These are phyloP conservation scores for Rhynchomys soricoides DNA, from an alignment of 2,113 vertebrate species.

Conservation along the genomic window DNA sequence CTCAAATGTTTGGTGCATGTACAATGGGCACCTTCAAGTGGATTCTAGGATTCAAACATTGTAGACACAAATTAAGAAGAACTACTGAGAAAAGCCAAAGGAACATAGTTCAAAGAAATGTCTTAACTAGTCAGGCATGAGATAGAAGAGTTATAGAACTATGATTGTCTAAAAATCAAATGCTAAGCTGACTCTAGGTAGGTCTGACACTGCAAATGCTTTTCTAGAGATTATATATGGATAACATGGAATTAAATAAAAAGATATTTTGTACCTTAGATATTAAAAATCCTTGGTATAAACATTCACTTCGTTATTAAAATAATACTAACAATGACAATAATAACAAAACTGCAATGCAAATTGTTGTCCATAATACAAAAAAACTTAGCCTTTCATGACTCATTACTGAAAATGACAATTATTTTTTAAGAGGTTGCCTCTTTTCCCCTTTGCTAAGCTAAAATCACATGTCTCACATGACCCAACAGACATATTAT, in stretches of 20 bases:
- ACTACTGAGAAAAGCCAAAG: not conserved
- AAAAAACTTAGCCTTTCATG: not conserved
- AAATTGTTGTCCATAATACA: not conserved
- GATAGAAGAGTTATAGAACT: not conserved
- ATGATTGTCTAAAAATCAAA: not conserved
- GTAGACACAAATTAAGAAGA: not conserved
- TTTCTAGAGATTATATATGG: not conserved
- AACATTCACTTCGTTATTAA: not conserved
- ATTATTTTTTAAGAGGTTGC: not conserved
- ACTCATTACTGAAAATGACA: not conserved
- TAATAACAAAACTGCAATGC: not conserved
- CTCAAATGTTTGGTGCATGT: not conserved
- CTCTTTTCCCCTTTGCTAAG: not conserved
- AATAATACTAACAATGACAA: not conserved
- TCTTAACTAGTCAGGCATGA: not conserved
- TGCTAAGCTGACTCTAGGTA: not conserved
- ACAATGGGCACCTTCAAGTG: not conserved
- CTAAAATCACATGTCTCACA: not conserved
- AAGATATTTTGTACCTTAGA: not conserved
- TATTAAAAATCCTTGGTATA: not conserved
- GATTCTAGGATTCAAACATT: not conserved
- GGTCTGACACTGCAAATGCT: not conserved
- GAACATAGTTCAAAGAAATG: not conserved
- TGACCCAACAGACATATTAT: not conserved
- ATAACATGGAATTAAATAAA: not conserved